These are phyloP conservation scores for Pedetes capensis DNA, from an alignment of 2,113 vertebrate genomes.

Conservation along the genomic window DNA sequence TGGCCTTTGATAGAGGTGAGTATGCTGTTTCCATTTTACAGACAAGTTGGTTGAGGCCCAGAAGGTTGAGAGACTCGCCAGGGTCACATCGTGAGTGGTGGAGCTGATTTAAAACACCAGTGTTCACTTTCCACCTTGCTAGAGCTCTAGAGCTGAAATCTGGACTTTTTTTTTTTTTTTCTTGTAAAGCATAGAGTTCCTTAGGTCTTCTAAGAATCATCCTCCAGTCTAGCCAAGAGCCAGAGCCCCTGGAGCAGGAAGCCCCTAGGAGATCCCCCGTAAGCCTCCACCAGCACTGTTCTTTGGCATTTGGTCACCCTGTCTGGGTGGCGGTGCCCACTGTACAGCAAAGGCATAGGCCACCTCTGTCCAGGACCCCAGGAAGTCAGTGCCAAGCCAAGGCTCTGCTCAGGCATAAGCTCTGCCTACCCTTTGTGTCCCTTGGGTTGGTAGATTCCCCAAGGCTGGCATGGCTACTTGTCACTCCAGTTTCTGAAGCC, in stretches of 20 bases:
- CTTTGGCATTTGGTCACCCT: background rate
- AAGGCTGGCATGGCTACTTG: rapidly evolving
- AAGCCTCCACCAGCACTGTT: rapidly evolving
- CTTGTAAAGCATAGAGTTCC: background rate
- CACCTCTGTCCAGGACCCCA: background rate
- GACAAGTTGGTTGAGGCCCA: background rate
- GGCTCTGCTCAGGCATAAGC: background rate
- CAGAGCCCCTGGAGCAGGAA: background rate
- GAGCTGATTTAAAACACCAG: background rate
- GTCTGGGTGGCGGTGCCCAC: background rate
- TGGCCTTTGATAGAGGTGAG: background rate
- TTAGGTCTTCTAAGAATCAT: background rate
- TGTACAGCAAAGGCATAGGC: background rate
- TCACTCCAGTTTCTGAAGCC: background rate
- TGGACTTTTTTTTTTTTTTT: background rate
- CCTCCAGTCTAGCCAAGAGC: background rate
- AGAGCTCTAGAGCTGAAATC: background rate
- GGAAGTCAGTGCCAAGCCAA: background rate
- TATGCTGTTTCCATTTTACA: background rate
- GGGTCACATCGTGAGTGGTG: rapidly evolving
- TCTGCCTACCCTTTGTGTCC: background rate
- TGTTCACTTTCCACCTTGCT: background rate
- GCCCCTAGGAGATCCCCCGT: too few species aligned
- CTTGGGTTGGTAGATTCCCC: background rate
- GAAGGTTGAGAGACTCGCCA: too few species aligned